These are phyloP conservation scores for Megalops atlanticus DNA, from an alignment of 2,113 vertebrate genomes.

Conservation along the genomic window DNA sequence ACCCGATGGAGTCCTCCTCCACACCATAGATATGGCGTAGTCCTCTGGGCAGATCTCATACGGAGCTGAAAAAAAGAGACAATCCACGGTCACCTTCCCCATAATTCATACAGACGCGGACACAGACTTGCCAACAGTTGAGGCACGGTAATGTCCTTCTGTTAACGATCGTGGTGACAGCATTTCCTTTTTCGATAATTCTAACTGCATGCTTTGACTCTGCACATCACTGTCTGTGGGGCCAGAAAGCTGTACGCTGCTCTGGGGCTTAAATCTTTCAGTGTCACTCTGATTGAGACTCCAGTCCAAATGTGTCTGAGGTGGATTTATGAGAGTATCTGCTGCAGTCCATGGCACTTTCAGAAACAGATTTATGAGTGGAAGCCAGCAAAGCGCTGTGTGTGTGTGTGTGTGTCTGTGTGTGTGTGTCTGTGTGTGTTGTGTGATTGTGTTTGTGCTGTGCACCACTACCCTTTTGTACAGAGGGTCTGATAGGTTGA, in stretches of 20 bases:
- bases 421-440: not conserved
- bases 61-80: constrained; percentile 77
- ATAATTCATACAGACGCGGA: not conserved
- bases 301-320: constrained; percentile 1
- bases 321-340: not conserved
- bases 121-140: not conserved
- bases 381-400: not conserved
- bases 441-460: not conserved
- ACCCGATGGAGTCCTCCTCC: constrained; percentile 96
- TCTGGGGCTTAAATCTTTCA: not conserved
- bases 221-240: not conserved
- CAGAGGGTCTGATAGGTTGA: constrained; percentile 12
- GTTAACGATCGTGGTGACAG: not conserved
- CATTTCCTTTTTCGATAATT: not conserved
- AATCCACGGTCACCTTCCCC: constrained; percentile 36
- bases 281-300: not conserved
- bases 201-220: not conserved
- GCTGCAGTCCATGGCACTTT: not conserved
- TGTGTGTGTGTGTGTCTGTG: not conserved
- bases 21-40: constrained; percentile 93
- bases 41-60: constrained; percentile 99
- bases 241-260: not conserved
- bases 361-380: not conserved
- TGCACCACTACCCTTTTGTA: not conserved
- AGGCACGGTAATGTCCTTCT: not conserved